phyloP scores from a whole-genome alignment of 2,113 vertebrate species.

The Hemiscyllium ocellatum region DNA sequence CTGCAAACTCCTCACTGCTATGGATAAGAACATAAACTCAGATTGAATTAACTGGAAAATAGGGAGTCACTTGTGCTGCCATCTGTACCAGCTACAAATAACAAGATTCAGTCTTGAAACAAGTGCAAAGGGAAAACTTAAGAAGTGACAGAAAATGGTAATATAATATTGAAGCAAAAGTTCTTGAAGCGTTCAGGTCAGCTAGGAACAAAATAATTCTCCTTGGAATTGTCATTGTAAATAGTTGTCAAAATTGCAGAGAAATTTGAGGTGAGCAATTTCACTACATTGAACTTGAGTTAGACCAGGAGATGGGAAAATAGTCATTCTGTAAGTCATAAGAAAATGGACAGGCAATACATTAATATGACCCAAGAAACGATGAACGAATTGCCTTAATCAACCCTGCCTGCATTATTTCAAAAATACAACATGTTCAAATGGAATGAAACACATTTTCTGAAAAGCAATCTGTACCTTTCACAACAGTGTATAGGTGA shows the following conservation, averaged over 20 bases:
- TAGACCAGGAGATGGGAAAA: neutral
- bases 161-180: neutral
- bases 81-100: neutral
- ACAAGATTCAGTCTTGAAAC: neutral
- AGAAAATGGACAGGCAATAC: neutral
- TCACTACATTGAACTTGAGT: neutral
- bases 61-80: neutral
- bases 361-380: neutral
- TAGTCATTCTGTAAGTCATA: neutral
- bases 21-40: neutral
- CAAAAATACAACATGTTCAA: neutral
- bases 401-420: slow-evolving; percentile 3
- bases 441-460: neutral
- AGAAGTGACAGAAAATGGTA: neutral
- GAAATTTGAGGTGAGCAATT: neutral
- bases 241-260: neutral
- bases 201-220: neutral
- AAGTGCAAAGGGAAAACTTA: neutral
- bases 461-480: neutral
- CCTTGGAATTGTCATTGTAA: neutral
- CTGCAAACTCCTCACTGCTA: neutral
- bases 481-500: neutral
- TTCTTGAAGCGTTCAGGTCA: neutral
- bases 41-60: neutral
- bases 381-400: neutral